Conservation (phyloP, 2,888 invertebrate species). For the Thymelicus acteon region DNA sequence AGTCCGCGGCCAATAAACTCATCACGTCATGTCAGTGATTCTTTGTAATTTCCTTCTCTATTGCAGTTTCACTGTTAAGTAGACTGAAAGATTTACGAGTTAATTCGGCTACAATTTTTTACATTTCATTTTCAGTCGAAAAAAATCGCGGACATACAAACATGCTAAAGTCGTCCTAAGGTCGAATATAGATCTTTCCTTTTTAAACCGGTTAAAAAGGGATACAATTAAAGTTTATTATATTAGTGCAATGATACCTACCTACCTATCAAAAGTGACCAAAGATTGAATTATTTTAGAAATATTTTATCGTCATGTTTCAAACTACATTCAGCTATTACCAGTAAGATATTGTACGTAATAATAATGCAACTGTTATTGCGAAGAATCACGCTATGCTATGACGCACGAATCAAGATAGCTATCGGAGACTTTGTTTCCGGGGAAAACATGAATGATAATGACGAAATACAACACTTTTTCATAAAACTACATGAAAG, state of each 20-base stretch:
- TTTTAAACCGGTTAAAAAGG: too few species aligned
- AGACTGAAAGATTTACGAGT: background rate
- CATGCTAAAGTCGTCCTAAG: too few species aligned
- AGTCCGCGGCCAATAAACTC: conserved; percentile 27
- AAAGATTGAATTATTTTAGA: background rate
- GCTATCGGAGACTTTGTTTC: too few species aligned
- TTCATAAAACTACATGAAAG: too few species aligned
- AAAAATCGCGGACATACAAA: too few species aligned
- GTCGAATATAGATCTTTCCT: too few species aligned
- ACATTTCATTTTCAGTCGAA: too few species aligned
- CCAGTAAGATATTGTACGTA: conserved; percentile 52
- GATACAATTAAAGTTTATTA: too few species aligned
- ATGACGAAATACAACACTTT: conserved; percentile 31
- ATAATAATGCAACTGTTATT: conserved; percentile 62
- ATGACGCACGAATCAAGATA: too few species aligned
- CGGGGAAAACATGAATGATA: conserved; percentile 16
- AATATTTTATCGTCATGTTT: background rate
- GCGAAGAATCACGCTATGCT: conserved; percentile 59
- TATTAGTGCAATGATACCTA: too few species aligned
- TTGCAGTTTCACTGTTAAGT: background rate
- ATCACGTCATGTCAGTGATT: conserved; percentile 24
- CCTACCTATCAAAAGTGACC: too few species aligned
- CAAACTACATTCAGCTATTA: conserved; percentile 20
- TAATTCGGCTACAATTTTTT: background rate
- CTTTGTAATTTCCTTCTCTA: conserved; percentile 11